Evolutionary conservation across 2,113 vertebrate species (phyloP), one percentile per base, ranked within the genome.

Genomic region (Peucedramus taeniatus): DNA sequence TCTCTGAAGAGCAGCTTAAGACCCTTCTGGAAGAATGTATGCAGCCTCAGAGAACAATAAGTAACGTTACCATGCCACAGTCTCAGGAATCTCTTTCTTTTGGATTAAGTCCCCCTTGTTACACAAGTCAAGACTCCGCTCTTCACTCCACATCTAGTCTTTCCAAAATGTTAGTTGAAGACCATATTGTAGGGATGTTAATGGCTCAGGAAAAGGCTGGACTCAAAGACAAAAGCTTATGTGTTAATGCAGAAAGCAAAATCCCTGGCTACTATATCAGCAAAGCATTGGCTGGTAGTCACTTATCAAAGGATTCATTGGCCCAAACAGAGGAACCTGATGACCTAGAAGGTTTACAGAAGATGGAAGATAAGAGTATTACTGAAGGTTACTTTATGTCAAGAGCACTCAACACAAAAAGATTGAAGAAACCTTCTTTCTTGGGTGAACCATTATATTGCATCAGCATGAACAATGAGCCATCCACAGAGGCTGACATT

Each of bases 341-440:
- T 90, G 88, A 93, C 90, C 89, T 96, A 89, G 97, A 93, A 44
- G 78, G 89, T 87, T 84, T 97, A 85, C 91, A 93, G 87, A 96
- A 97, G 47, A 86, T 89, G 79, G 74, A 28, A 90, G 83, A 93
- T 94, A 71, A 84, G 75, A 91, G 61, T 85, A 94, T 97, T 89
- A 82, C 84, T 83, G 65, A 96, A 90, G 97, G 95, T 94, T 98
- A 98, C 89, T 98, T 97, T 96, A 98, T 98, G 98, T 98, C 97
- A 33, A 98, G 97, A 96, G 97, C 97, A 45, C 65, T 98, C 85
- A 97, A 90, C 86, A 97, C 96, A 61, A 97, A 98, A 91, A 97
- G 82, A 82, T 85, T 96, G 87, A 97, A 96, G 95, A 98, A 96
- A 88, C 97, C 98, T 45, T 94, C 97, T 94, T 98, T 98, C 95